Percentiles rank a stretch among this genome's conserved stretches.
Conservation (phyloP, 2,888 invertebrate genomes). For the Nymphalis urticae region DNA sequence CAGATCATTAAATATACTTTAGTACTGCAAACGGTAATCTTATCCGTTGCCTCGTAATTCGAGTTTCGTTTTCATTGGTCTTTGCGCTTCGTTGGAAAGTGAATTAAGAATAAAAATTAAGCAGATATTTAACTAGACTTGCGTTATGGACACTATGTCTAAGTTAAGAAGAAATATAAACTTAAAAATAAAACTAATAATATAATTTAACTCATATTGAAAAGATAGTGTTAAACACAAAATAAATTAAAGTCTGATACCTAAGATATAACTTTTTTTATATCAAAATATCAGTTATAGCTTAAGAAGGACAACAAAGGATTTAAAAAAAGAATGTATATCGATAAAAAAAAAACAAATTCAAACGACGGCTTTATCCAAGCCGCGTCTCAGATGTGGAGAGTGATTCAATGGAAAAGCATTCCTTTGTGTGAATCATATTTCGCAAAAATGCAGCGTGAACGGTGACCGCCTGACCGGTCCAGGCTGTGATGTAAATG, state of each 20-base stretch:
- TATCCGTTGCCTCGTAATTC: not conserved
- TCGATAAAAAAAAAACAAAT: not conserved
- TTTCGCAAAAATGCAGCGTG: slow-evolving; percentile 55
- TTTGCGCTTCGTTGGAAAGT: not conserved
- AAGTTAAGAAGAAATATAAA: no score
- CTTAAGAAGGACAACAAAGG: no score
- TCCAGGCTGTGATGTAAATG: not conserved
- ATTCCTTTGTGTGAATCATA: slow-evolving; percentile 63
- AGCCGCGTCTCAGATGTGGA: slow-evolving; percentile 18
- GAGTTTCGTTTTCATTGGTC: not conserved
- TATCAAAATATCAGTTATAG: no score
- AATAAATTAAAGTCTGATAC: no score
- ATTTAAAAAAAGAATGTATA: no score
- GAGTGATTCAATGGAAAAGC: slow-evolving; percentile 65
- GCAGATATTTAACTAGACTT: no score
- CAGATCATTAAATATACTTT: no score
- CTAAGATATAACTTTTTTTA: no score
- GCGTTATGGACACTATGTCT: no score
- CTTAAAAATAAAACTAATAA: no score
- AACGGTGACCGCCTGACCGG: slow-evolving; percentile 39
- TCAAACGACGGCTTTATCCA: slow-evolving; percentile 2
- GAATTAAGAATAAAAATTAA: not conserved
- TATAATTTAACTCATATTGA: no score
- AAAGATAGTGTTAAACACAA: no score
- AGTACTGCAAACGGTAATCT: not conserved